Conservation (phyloP, 2,888 invertebrate species). For the Drosophila mettleri region DNA sequence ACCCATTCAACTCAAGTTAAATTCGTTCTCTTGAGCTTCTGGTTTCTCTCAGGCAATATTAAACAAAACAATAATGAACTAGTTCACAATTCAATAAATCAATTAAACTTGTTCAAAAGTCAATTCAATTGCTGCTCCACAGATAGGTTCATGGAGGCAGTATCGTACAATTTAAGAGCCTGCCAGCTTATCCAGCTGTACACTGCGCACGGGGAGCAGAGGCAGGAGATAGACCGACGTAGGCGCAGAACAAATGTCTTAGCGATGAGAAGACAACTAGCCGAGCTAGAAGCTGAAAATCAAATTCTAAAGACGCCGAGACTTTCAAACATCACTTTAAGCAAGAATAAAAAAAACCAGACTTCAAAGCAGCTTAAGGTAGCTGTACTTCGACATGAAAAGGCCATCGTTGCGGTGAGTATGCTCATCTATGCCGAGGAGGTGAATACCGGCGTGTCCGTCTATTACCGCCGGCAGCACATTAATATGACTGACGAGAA, state of each 20-base stretch:
- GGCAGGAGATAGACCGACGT: slow-evolving; percentile 24
- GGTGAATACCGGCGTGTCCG: rapidly evolving
- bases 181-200: slow-evolving; percentile 59
- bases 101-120: too few species aligned
- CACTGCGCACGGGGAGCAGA: slow-evolving; percentile 51
- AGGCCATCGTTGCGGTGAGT: slow-evolving; percentile 25
- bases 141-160: slow-evolving; percentile 49
- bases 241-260: neutral
- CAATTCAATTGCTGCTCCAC: neutral
- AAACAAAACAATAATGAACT: too few species aligned
- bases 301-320: too few species aligned
- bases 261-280: too few species aligned
- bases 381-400: slow-evolving; percentile 28
- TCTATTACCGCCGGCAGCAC: slow-evolving; percentile 19
- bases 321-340: too few species aligned
- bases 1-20: too few species aligned
- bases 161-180: slow-evolving; percentile 17
- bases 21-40: neutral
- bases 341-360: too few species aligned
- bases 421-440: slow-evolving; percentile 38
- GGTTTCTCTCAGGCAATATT: too few species aligned
- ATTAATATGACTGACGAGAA: neutral
- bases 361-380: neutral
- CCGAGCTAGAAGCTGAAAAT: neutral
- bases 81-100: too few species aligned